Base-by-base conservation (phyloP, 2,113 vertebrate species). In the Labeo catla region DNA sequence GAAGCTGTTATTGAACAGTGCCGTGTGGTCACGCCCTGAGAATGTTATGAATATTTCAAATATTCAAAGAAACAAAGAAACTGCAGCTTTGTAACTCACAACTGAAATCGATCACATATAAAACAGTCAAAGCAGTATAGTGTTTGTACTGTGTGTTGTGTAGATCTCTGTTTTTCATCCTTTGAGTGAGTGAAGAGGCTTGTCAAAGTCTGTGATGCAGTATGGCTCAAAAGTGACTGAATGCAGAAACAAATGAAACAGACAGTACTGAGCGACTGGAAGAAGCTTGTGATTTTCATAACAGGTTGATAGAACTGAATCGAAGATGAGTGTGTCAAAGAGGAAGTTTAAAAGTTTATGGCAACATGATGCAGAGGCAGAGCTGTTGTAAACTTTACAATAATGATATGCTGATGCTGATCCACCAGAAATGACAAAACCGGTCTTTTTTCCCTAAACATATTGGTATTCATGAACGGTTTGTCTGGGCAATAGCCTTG, bases 321-420 rank as follows among this genome's bases (percentile, higher is more conserved):
- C 39, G 81, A 19, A 23, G 7, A 9, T 15, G 5, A 73, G 23
- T 12, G 8, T 70, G 81, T 54, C 16, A 39, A 50, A 16, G 61
- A 82, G 63, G 63, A 82, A 83, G 23, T 23, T 34, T 49, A 36
- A 28, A 86, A 6, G 15, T 47, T 59, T 36, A 10, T 23, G 80
- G 78, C 10, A 50, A 65, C 12, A 13, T 77, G 21, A 59, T 74
- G 70, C 13, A 49, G 70, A 68, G 84, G 80, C 50, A 66, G 85
- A 89, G 63, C 78, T 85, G 84, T 77, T 85, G 83, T 86, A 86
- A 73, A 87, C 70, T 7, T 72, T 76, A 76, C 81, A 81, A 79
- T 82, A 68, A 81, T 80, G 66, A 81, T 50, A 61, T 59, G 28
- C 74, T 15, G 9, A 63, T 72, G 28, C n/a, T 15, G 50, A 83